Evolutionary conservation across 2,113 vertebrate genomes (phyloP).

Genomic region (Jacana jacana): DNA sequence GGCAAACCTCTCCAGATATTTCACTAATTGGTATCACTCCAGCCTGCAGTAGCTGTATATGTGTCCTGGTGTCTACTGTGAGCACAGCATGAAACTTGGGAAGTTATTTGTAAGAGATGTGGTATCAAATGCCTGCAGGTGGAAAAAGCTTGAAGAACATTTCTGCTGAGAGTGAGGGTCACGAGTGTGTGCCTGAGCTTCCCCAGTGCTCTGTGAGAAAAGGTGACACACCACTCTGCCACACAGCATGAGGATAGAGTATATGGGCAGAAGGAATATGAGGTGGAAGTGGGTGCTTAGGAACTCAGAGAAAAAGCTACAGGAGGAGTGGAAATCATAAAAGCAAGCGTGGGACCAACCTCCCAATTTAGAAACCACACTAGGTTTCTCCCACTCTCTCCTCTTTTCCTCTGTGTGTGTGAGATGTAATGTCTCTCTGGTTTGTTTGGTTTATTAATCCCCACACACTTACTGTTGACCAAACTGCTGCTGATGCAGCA

Average conservation of each 20-base stretch:
- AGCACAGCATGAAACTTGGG: background rate
- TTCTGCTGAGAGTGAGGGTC: rapidly evolving
- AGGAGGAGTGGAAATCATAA: background rate
- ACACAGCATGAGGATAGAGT: background rate
- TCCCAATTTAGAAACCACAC: background rate
- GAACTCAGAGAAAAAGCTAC: background rate
- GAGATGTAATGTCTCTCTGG: background rate
- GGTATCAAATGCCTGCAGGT: rapidly evolving
- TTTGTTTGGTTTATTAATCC: background rate
- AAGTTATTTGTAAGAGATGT: background rate
- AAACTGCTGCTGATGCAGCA: slow-evolving; percentile 65
- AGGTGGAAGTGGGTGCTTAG: background rate
- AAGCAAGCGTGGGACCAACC: background rate
- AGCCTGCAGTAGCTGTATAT: background rate
- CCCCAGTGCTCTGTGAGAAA: background rate
- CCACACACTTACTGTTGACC: slow-evolving; percentile 70
- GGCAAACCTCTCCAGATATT: background rate
- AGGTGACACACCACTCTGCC: background rate
- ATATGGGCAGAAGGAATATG: background rate
- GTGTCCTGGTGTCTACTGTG: background rate
- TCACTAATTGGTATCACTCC: background rate
- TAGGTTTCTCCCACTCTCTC: background rate
- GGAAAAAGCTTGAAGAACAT: background rate
- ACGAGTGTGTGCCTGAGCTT: rapidly evolving
- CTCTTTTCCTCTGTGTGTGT: background rate